A percentile compares a stretch with the other conserved stretches of the same genome.
phyloP scores from a whole-genome alignment of 2,888 invertebrate species.

The Andrena flavipes region DNA sequence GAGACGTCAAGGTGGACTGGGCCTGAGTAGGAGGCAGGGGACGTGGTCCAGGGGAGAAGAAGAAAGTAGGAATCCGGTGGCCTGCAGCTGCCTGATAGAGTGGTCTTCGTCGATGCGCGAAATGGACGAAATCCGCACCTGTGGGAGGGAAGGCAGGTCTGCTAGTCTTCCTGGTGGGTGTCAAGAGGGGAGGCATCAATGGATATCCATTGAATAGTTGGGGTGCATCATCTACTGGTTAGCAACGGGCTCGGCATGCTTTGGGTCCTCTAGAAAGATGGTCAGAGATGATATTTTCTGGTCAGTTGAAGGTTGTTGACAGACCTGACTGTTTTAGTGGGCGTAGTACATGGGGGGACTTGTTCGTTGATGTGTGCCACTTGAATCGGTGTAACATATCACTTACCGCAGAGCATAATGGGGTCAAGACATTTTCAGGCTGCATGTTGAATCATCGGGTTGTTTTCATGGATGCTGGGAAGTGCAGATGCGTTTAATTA shows the following conservation, averaged over 20 bases:
- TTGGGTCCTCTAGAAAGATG: background rate
- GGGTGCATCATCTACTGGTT: background rate
- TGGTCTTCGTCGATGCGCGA: conserved; percentile 67
- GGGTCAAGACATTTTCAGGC: conserved; percentile 3
- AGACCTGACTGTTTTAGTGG: background rate
- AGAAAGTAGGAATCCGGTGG: conserved; percentile 24
- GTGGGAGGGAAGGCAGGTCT: conserved; percentile 64
- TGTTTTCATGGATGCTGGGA: background rate
- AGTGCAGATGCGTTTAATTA: conserved; percentile 13
- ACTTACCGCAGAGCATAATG: background rate
- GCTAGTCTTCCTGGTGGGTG: background rate
- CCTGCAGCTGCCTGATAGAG: conserved; percentile 71
- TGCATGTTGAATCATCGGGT: no score
- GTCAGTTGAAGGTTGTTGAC: background rate
- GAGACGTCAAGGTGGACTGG: conserved; percentile 62
- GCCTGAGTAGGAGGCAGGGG: conserved; percentile 25
- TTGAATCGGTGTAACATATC: conserved; percentile 9
- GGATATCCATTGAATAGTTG: background rate
- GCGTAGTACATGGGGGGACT: background rate
- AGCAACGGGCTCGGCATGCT: background rate
- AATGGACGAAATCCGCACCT: conserved; percentile 74
- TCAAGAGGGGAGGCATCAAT: conserved; percentile 9
- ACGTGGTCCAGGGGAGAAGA: background rate
- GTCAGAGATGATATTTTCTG: background rate
- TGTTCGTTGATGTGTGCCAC: background rate